Evolutionary conservation across 2,113 vertebrate species (phyloP).

Genomic region (Oxyruncus cristatus): DNA sequence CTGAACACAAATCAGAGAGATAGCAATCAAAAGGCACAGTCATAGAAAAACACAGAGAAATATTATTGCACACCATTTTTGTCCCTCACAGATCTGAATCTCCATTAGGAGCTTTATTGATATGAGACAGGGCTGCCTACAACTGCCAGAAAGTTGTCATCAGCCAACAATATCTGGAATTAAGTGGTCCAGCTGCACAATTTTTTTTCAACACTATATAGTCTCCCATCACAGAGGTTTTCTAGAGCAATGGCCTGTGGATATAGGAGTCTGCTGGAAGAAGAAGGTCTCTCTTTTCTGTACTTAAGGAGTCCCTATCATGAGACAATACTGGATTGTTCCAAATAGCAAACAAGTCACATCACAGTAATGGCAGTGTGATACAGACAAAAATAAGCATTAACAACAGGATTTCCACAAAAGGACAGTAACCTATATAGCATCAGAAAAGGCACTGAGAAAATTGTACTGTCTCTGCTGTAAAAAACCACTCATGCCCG

Average conservation of each 20-base stretch:
- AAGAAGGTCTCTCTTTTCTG: not conserved
- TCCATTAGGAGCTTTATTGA: not conserved
- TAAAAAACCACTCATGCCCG: not conserved
- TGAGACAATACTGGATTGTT: fast-evolving
- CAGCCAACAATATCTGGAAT: not conserved
- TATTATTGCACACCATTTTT: not conserved
- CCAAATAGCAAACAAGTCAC: not conserved
- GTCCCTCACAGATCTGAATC: not conserved
- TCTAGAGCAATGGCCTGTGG: not conserved
- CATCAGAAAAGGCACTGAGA: not conserved
- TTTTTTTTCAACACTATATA: not conserved
- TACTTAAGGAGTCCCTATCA: not conserved
- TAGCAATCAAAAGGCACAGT: not conserved
- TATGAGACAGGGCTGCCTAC: not conserved
- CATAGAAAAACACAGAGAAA: not conserved
- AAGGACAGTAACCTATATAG: not conserved
- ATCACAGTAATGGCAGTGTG: not conserved
- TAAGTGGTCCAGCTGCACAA: not conserved
- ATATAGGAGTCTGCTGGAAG: not conserved
- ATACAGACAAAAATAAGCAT: not conserved
- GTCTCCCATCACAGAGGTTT: not conserved
- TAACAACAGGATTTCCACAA: not conserved
- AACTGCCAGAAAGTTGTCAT: not conserved
- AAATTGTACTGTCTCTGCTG: not conserved
- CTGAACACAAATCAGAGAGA: not conserved